Base-by-base conservation (phyloP, 1,140 invertebrate genomes). In the Drosophila cardini region DNA sequence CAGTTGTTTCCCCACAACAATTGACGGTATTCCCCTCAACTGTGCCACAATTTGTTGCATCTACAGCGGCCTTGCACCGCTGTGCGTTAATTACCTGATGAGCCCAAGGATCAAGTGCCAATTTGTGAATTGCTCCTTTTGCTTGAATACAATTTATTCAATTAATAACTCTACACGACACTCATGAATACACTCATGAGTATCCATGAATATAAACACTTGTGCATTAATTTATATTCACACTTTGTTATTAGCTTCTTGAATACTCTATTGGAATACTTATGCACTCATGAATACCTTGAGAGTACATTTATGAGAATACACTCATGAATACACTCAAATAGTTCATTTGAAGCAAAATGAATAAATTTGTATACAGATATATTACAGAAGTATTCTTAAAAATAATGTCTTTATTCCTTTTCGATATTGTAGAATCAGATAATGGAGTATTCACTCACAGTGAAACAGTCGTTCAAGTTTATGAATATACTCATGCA, bases 11-110 rank as follows among this genome's bases (percentile, higher is more conserved):
- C 21, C 21, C 5, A 0, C 4, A 26, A 26, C 21, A 26, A 26
- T 26, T 26, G 21, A 3, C 4, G 21, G 21, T 26, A 26, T 5
- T 26, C 21, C 21, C 21, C 60, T 18, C 69, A 64, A 34, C 63
- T 63, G n/a, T 63, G 72, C 72, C 56, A 52, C 34, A 21, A 4
- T 21, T 32, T 79, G 43, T 36, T 45, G 8, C 53, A 53, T 76
- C 46, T 45, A 48, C 21, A 16, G 60, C 32, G 21, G 6, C 26
- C 26, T 46, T 62, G 67, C 58, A 42, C 46, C 21, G 70, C 40
- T 72, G 55, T 21, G 60, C 60, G 60, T 80, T 83, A 87, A 84
- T 87, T 87, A 89, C 79, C 55, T 72, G 69, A 87, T 83, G 83
- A 79, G 62, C 53, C 71, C 32, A 48, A 48, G 56, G 65, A 75